Conservation (phyloP, 2,888 invertebrate species). For the Athripsodes cinereus region DNA sequence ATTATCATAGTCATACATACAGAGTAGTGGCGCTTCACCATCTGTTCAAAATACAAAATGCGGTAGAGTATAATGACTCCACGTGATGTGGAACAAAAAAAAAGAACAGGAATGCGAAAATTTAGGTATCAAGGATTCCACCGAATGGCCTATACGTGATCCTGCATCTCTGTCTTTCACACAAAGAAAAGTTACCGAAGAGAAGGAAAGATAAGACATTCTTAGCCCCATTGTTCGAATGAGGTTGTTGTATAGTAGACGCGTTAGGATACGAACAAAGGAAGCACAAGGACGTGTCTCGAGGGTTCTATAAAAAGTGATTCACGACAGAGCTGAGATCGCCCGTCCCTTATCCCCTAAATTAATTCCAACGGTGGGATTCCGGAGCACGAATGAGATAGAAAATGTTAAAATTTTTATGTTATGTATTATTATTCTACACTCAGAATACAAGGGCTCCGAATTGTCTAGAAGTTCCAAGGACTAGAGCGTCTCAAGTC, state of each 20-base stretch:
- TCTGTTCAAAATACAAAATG: too few species aligned
- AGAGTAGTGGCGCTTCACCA: too few species aligned
- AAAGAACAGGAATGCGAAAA: too few species aligned
- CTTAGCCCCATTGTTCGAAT: neutral
- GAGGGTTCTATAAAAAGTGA: conserved; percentile 10
- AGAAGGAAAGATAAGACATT: neutral
- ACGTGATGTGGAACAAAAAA: too few species aligned
- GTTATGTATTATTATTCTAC: neutral
- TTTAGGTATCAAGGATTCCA: too few species aligned
- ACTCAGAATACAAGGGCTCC: conserved; percentile 1
- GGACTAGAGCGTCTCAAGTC: neutral
- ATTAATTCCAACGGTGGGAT: too few species aligned
- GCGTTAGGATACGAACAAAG: conserved; percentile 10
- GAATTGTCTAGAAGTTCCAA: conserved; percentile 1
- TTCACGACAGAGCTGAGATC: neutral
- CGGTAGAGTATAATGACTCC: too few species aligned
- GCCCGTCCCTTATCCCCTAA: neutral
- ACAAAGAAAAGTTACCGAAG: neutral
- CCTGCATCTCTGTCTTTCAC: neutral
- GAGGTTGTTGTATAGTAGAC: conserved; percentile 6
- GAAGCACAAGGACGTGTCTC: conserved; percentile 19
- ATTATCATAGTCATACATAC: too few species aligned
- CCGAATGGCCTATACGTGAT: neutral
- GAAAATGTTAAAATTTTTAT: neutral
- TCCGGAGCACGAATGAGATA: neutral